Evolutionary conservation across 2,113 vertebrate genomes (phyloP).

Genomic region (Hemichromis elongatus): DNA sequence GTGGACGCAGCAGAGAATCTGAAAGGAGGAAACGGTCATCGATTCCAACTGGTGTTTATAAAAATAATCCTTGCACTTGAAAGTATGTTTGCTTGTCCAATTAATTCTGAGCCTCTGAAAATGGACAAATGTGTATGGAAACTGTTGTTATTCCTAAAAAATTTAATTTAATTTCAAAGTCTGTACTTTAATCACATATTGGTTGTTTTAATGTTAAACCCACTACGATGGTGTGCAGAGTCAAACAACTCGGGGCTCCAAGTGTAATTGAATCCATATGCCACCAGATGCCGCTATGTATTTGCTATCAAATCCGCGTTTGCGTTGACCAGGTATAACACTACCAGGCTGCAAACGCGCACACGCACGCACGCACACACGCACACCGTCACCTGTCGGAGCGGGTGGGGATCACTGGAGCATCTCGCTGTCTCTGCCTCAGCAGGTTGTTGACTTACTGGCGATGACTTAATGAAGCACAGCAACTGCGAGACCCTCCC

Average conservation of each 20-base stretch:
- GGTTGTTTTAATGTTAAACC: background rate
- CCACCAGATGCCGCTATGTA: background rate
- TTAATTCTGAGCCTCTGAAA: background rate
- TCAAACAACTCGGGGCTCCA: background rate
- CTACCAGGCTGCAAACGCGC: background rate
- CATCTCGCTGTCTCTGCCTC: background rate
- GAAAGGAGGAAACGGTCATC: no score
- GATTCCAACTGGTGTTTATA: background rate
- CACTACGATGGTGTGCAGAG: background rate
- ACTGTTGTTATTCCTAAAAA: background rate
- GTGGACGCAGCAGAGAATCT: no score
- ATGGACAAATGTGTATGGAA: background rate
- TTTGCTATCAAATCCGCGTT: background rate
- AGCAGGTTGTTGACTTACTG: conserved; percentile 9
- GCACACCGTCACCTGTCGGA: background rate
- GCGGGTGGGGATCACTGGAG: background rate
- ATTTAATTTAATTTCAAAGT: background rate
- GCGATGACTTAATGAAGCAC: conserved; percentile 17
- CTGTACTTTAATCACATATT: background rate
- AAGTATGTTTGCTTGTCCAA: background rate
- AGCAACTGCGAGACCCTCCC: background rate
- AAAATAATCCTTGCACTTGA: background rate
- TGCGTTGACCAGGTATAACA: background rate
- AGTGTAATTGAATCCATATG: background rate
- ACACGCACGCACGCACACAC: background rate